Evolutionary conservation across 2,113 vertebrate genomes (phyloP).

Genomic region (Accipiter virgatus): DNA sequence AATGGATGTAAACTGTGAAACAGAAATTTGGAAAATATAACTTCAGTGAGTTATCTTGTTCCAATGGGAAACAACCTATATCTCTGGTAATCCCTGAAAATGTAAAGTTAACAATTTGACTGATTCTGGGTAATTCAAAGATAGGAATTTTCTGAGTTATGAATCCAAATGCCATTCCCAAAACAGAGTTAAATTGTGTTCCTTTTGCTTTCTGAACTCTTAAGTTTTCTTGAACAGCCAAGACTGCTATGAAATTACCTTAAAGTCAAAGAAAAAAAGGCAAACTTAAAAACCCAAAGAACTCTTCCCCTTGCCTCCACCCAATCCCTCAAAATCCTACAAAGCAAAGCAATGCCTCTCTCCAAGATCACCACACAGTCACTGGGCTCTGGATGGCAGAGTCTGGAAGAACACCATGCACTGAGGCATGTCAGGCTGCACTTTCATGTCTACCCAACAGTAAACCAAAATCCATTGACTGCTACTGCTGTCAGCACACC

Average conservation of each 20-base stretch:
- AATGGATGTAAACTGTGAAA: background rate
- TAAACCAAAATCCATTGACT: background rate
- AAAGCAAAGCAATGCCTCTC: background rate
- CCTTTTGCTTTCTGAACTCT: background rate
- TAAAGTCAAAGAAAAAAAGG: background rate
- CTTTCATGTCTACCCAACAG: background rate
- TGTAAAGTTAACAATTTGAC: background rate
- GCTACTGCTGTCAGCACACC: background rate
- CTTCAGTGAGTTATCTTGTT: background rate
- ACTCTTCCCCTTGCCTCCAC: background rate
- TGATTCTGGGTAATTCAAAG: background rate
- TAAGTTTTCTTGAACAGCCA: background rate
- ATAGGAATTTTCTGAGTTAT: background rate
- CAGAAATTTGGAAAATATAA: background rate
- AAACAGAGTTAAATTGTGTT: background rate
- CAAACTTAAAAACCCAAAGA: background rate
- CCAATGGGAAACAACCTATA: background rate
- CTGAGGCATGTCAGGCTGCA: rapidly evolving
- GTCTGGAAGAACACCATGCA: background rate
- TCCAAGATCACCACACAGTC: background rate
- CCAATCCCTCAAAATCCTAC: background rate
- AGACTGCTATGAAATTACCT: background rate
- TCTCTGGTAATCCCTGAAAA: background rate
- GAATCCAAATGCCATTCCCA: background rate
- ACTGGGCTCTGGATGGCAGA: background rate